Percentiles rank a stretch among this genome's conserved stretches.
These are phyloP conservation scores for Cetonia aurata DNA, from an alignment of 2,888 invertebrate species.

Conservation along the genomic window DNA sequence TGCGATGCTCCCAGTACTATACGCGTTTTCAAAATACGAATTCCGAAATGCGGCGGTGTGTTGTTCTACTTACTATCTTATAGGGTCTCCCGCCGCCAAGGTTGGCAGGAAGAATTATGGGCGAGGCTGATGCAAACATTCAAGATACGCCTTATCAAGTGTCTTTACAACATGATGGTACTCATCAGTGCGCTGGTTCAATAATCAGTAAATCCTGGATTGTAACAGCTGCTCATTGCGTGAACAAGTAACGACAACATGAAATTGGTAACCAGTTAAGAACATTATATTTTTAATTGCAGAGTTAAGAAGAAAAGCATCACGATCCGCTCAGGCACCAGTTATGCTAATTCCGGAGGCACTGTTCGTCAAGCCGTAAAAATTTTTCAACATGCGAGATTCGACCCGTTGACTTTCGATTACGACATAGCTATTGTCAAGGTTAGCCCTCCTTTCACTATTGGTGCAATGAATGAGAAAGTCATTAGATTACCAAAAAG, in stretches of 20 bases:
- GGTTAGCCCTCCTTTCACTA: too few species aligned
- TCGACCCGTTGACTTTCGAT: background rate
- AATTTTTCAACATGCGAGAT: constrained; percentile 8
- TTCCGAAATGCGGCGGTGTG: too few species aligned
- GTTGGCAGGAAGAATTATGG: constrained; percentile 45
- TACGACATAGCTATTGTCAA: background rate
- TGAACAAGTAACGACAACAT: constrained; percentile 33
- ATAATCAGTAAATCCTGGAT: constrained; percentile 50
- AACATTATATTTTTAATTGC: background rate
- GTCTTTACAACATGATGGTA: constrained; percentile 50
- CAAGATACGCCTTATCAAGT: constrained; percentile 54
- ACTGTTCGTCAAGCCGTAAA: constrained; percentile 21
- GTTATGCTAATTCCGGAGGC: constrained; percentile 27
- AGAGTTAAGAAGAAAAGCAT: background rate
- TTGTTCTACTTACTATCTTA: too few species aligned
- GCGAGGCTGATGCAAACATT: constrained; percentile 52
- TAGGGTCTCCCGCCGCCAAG: too few species aligned
- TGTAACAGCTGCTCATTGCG: constrained; percentile 58
- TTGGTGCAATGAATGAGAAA: too few species aligned
- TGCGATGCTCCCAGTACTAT: too few species aligned
- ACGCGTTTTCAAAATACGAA: too few species aligned
- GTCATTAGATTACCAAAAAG: constrained; percentile 1
- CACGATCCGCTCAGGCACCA: constrained; percentile 31
- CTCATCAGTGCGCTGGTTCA: constrained; percentile 56
- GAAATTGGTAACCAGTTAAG: background rate